These are phyloP conservation scores for Genyomyrus donnyi DNA, from an alignment of 2,113 vertebrate genomes.

Conservation along the genomic window DNA sequence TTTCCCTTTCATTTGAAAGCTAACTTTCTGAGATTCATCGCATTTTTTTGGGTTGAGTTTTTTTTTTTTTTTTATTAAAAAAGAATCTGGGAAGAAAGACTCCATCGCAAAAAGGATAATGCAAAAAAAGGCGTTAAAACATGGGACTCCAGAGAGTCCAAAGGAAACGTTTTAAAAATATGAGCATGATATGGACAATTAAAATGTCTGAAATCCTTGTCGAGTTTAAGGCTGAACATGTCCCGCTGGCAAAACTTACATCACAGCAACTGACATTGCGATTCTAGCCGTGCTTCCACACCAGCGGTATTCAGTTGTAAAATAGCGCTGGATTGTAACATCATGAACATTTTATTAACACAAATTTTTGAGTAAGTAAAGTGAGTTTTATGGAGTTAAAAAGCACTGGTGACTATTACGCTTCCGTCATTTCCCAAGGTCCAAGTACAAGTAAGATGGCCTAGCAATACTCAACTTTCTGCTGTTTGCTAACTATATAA, in stretches of 20 bases:
- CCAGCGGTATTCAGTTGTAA: neutral
- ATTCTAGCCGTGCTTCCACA: neutral
- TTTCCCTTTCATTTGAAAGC: neutral
- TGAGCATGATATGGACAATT: slow-evolving; percentile 1
- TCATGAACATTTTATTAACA: neutral
- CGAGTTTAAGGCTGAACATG: neutral
- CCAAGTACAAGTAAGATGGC: neutral
- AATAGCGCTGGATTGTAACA: neutral
- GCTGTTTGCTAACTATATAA: neutral
- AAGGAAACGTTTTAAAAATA: slow-evolving; percentile 1
- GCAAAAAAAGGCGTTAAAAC: neutral
- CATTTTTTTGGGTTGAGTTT: neutral
- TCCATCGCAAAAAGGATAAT: neutral
- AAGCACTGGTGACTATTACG: neutral
- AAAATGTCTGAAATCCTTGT: slow-evolving; percentile 7
- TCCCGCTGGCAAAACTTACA: neutral
- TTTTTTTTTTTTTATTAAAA: neutral
- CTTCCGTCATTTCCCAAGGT: neutral
- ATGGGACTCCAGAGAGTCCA: neutral
- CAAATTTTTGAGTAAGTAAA: neutral
- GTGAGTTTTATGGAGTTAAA: neutral
- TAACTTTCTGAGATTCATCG: neutral
- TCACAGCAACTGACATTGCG: neutral
- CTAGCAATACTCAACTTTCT: neutral
- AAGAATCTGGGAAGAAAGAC: neutral